Percentiles rank a stretch among this genome's conserved stretches.
Evolutionary conservation across 2,797 vertebrate species (phyloP).

Genomic region (Tamandua tetradactyla): DNA sequence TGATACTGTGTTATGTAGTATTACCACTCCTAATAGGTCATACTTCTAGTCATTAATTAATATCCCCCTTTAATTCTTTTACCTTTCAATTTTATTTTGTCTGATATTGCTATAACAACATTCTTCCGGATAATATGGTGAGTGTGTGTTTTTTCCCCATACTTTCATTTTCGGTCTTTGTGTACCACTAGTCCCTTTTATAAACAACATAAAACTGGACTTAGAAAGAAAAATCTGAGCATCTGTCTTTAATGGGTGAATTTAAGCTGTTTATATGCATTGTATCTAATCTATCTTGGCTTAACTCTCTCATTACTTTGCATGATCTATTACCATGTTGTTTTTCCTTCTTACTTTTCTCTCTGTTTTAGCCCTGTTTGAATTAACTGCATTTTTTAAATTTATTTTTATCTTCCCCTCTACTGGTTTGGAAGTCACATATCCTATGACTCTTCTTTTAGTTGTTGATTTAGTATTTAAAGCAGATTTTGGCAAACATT

Average conservation of each 20-base stretch:
- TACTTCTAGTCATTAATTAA: conserved; percentile 26
- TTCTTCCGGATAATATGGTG: background rate
- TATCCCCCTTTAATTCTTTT: background rate
- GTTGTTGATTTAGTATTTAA: conserved; percentile 34
- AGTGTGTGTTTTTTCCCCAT: background rate
- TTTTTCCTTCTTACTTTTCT: background rate
- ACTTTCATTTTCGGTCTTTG: background rate
- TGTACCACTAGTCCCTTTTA: background rate
- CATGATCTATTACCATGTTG: background rate
- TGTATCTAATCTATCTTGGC: background rate
- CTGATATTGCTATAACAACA: background rate
- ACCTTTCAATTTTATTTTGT: background rate
- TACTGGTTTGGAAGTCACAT: conserved; percentile 14
- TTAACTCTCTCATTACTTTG: conserved; percentile 5
- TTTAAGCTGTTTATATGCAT: conserved; percentile 49
- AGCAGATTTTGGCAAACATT: conserved; percentile 50
- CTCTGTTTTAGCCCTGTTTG: background rate
- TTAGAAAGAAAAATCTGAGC: background rate
- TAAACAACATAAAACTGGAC: conserved; percentile 9
- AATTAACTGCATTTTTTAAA: background rate
- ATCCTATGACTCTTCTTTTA: conserved; percentile 51
- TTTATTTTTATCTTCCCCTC: conserved; percentile 1
- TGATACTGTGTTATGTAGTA: background rate
- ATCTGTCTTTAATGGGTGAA: conserved; percentile 14
- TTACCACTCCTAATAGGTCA: background rate